Conservation (phyloP, 2,888 invertebrate genomes). For the Erpobdella octoculata region DNA sequence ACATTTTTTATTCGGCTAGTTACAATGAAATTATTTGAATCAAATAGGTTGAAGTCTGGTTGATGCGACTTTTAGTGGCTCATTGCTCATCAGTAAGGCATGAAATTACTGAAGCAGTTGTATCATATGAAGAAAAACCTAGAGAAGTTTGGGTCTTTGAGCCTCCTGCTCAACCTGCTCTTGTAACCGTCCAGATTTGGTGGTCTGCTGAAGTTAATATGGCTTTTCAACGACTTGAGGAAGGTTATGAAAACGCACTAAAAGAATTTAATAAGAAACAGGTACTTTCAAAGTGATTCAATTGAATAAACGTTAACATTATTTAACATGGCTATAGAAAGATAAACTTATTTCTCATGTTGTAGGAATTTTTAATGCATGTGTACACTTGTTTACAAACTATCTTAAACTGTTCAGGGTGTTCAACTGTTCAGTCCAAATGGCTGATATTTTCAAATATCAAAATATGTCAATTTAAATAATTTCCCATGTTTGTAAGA, state of each 20-base stretch:
- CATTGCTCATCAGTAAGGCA: constrained; percentile 76
- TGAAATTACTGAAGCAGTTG: constrained; percentile 75
- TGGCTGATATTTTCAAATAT: too few species aligned
- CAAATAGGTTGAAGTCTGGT: constrained; percentile 85
- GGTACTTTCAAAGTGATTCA: too few species aligned
- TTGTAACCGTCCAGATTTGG: constrained; percentile 93
- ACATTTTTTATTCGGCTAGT: too few species aligned
- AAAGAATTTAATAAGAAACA: constrained; percentile 73
- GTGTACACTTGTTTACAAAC: neutral
- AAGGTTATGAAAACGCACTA: constrained; percentile 89
- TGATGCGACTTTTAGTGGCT: constrained; percentile 73
- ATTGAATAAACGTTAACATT: neutral
- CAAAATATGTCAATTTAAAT: too few species aligned
- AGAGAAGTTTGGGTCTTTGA: constrained; percentile 72
- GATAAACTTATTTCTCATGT: too few species aligned
- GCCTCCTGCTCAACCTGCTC: constrained; percentile 55
- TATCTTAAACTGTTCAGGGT: too few species aligned
- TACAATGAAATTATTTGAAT: too few species aligned
- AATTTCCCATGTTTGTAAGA: too few species aligned
- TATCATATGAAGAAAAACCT: constrained; percentile 84
- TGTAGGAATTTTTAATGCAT: neutral
- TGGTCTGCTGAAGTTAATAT: constrained; percentile 91
- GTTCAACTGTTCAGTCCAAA: too few species aligned
- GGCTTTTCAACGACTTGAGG: constrained; percentile 79
- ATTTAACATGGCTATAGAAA: too few species aligned